phyloP scores from a whole-genome alignment of 2,797 vertebrate species.

The Threskiornis aethiopicus region DNA sequence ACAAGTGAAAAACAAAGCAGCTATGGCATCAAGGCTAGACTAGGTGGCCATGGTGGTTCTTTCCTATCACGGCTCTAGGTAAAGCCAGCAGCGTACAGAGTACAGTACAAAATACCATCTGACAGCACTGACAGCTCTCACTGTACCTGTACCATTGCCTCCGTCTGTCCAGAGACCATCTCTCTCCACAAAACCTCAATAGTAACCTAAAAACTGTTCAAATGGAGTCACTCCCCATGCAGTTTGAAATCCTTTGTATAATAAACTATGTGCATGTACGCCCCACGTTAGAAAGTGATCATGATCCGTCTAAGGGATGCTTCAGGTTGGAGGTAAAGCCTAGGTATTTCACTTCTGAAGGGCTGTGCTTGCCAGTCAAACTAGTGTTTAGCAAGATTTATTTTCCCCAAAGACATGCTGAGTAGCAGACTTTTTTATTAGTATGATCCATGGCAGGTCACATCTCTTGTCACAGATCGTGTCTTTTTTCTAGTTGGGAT shows the following conservation, averaged over 20 bases:
- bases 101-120: neutral
- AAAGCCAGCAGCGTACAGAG: neutral
- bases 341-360: neutral
- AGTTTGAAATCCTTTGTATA: neutral
- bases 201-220: neutral
- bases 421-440: constrained; percentile 2
- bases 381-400: neutral
- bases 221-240: neutral
- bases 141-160: neutral
- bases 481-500: constrained; percentile 14
- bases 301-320: neutral
- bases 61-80: neutral
- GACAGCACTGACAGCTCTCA: neutral
- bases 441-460: neutral
- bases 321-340: neutral
- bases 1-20: neutral
- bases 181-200: neutral
- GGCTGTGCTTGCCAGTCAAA: neutral
- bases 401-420: neutral
- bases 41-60: neutral
- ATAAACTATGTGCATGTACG: neutral
- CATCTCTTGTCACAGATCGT: neutral
- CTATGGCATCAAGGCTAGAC: neutral
- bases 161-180: neutral
- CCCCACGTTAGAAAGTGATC: neutral